A percentile compares a stretch with the other conserved stretches of the same genome.
Evolutionary conservation across 92 coral and sea anemone genomes (phyloP).

Genomic region (Epizoanthus illoricatus): DNA sequence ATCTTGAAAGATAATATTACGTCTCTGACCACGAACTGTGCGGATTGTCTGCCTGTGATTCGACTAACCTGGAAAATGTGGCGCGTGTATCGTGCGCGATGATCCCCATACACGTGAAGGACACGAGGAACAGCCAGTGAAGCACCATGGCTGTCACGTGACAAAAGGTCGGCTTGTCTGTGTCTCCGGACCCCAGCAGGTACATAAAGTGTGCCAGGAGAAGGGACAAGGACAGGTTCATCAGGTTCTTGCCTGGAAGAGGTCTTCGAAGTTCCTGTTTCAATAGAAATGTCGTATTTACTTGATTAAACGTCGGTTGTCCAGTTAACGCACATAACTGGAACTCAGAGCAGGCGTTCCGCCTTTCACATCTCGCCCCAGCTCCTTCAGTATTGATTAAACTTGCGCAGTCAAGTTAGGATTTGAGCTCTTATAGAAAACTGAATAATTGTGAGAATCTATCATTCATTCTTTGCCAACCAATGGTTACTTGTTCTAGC

Average conservation of each 20-base stretch:
- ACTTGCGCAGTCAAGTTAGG: too few relatives aligned
- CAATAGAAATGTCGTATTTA: background rate
- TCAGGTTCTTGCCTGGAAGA: conserved; percentile 93
- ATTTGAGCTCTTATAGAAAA: too few relatives aligned
- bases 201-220: conserved; percentile 80
- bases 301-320: too few relatives aligned
- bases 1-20: too few relatives aligned
- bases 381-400: too few relatives aligned
- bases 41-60: background rate
- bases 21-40: background rate
- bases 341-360: too few relatives aligned
- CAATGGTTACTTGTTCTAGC: too few relatives aligned
- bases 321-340: too few relatives aligned
- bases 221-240: conserved; percentile 82
- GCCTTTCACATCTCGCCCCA: too few relatives aligned
- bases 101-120: conserved; percentile 83
- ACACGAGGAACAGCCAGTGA: conserved; percentile 83
- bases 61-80: conserved; percentile 26
- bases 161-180: conserved; percentile 75
- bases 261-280: conserved; percentile 72
- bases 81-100: conserved; percentile 86
- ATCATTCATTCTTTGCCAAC: too few relatives aligned
- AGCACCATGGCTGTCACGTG: conserved; percentile 58
- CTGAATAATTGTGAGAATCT: too few relatives aligned
- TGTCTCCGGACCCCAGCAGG: conserved; percentile 79